Evolutionary conservation across 2,113 vertebrate species (phyloP), one percentile per base, ranked within the genome.

Genomic region (Aegypius monachus): DNA sequence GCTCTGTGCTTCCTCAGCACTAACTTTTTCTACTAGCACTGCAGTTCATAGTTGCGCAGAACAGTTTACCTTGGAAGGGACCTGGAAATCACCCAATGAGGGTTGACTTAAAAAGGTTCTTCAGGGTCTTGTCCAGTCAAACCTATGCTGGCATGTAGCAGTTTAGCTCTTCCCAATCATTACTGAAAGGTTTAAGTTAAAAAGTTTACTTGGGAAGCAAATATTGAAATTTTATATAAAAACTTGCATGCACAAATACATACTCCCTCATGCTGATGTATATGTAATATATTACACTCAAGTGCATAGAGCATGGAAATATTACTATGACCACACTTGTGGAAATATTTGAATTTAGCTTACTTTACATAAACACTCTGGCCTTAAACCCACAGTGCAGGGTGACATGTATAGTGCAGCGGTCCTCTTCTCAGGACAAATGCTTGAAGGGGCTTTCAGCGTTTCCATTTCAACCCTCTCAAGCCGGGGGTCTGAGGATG

Each of bases 271-370:
- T 40, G 52, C 52, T 50, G 83, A 38, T 36, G 23, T 82, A 34
- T 88, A 89, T 45, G 86, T 40, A 79, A 94, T 73, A 38, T 26
- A 47, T 65, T 85, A 42, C 36, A 61, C 9, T 29, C 14, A 31
- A 55, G 65, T 8, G 80, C 63, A 75, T 26, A 11, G 72, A 83
- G 55, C 48, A 59, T 38, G 67, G 53, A 87, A 53, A 56, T 77
- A 82, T 22, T 63, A 85, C 59, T 91, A 74, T 47, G 88, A 90
- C 63, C 50, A 53, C 27, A 26, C 45, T 85, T 71, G 7, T n/a
- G 88, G 96, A 97, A 98, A 97, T 95, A 96, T 95, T 95, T 97
- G 86, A 90, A 62, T 97, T 92, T 79, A 74, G 56, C 45, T 95
- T 91, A 93, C 80, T 88, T 97, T 89, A 92, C 2, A 22, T 96